Percentiles rank a stretch among this genome's conserved stretches.
Evolutionary conservation across 2,888 invertebrate genomes (phyloP).

Genomic region (Nomada hirtipes): DNA sequence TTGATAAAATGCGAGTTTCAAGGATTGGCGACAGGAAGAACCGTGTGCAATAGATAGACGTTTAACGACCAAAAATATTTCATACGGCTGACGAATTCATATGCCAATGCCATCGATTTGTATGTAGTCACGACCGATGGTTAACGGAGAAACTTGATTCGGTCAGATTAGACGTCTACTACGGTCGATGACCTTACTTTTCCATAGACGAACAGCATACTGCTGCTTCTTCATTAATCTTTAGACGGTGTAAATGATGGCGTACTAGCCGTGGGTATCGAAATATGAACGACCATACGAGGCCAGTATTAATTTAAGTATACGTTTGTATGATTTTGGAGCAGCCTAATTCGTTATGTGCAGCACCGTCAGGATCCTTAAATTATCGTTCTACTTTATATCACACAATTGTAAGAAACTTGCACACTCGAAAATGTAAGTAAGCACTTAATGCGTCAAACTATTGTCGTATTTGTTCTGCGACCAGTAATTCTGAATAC

Average conservation of each 20-base stretch:
- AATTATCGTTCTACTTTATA: too few relatives aligned
- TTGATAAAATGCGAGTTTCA: neutral
- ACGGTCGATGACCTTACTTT: constrained; percentile 61
- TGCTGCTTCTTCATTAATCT: constrained; percentile 33
- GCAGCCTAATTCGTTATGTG: neutral
- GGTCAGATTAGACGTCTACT: constrained; percentile 59
- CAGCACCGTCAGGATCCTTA: too few relatives aligned
- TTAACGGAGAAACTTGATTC: constrained; percentile 69
- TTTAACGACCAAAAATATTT: constrained; percentile 34
- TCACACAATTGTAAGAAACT: too few relatives aligned
- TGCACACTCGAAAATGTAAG: too few relatives aligned
- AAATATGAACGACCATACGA: neutral
- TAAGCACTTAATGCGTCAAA: too few relatives aligned
- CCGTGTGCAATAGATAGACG: neutral
- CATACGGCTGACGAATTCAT: constrained; percentile 42
- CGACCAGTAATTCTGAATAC: too few relatives aligned
- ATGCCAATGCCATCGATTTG: constrained; percentile 47
- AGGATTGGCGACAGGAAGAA: neutral
- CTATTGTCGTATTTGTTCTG: too few relatives aligned
- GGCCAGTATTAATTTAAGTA: neutral
- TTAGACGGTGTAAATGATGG: constrained; percentile 27
- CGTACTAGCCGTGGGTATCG: neutral
- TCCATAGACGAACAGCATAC: constrained; percentile 16
- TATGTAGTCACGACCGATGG: constrained; percentile 37
- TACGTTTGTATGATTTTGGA: neutral